These are phyloP conservation scores for Incurvaria masculella DNA, from an alignment of 2,888 invertebrate genomes.

Conservation along the genomic window DNA sequence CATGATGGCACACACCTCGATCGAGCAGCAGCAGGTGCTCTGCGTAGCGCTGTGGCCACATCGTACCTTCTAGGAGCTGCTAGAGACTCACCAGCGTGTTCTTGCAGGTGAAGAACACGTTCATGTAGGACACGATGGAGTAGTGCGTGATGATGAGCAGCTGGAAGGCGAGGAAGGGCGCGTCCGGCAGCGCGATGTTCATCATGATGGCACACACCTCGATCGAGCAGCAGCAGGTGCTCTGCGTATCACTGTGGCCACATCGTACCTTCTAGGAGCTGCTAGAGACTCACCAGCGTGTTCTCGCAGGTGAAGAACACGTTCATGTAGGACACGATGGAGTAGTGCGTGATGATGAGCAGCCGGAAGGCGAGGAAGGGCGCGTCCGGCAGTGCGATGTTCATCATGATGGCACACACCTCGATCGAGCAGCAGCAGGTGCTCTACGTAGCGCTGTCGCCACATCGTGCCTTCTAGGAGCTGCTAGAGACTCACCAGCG, in stretches of 20 bases:
- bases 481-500: slow-evolving; percentile 78
- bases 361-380: slow-evolving; percentile 85
- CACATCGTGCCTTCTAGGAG: too few species aligned
- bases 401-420: slow-evolving; percentile 85
- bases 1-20: slow-evolving; percentile 86
- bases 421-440: too few species aligned
- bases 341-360: slow-evolving; percentile 81
- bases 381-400: slow-evolving; percentile 82
- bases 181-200: slow-evolving; percentile 83
- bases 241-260: slow-evolving; percentile 47
- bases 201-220: slow-evolving; percentile 88
- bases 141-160: slow-evolving; percentile 85
- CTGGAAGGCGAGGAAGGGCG: slow-evolving; percentile 83
- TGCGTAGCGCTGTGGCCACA: slow-evolving; percentile 46
- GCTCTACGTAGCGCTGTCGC: too few species aligned
- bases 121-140: slow-evolving; percentile 90
- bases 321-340: slow-evolving; percentile 92
- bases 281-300: slow-evolving; percentile 65
- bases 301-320: slow-evolving; percentile 95
- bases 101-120: slow-evolving; percentile 94
- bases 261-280: too few species aligned
- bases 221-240: slow-evolving; percentile 78
- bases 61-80: too few species aligned
- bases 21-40: slow-evolving; percentile 74
- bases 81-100: slow-evolving; percentile 82